Evolutionary conservation across 2,113 vertebrate species (phyloP), one percentile per base, ranked within the genome.

Genomic region (Motacilla alba): DNA sequence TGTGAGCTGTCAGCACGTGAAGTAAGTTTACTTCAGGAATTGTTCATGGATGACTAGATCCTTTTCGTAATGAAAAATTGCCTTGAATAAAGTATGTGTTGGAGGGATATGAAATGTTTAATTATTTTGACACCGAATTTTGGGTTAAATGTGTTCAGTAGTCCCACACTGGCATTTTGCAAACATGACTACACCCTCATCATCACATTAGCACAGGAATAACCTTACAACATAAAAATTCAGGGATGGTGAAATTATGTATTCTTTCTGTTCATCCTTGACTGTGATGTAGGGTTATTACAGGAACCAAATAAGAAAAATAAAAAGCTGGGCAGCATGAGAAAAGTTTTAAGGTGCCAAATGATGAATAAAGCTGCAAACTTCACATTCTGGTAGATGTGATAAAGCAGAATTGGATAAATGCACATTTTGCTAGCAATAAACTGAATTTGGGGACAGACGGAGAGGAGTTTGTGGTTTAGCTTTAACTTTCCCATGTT

Each of bases 11-110:
- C 93, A 90, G 90, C 82, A 49, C 15, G 1, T 81, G 90, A 90
- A 87, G n/a, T 74, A 67, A 87, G 83, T 96, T 96, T 96, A 96
- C 92, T 94, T 86, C 60, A 95, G 73, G 44, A 94, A 72, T 90
- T 93, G 72, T 80, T 90, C 90, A 68, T 74, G 90, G 87, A 76
- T 96, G 85, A 83, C 55, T 94, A 60, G 44, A 37, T 86, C 70
- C 49, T 92, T 94, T 85, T 93, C 91, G 88, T 91, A 79, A 74
- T 74, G 82, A 93, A 94, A 92, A 95, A 66, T n/a, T 74, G n/a
- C 76, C n/a, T 77, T 64, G 59, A 81, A 69, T 93, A 63, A 59
- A 87, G 47, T 74, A 17, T 83, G 19, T 49, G n/a, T 74, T 94
- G 39, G 33, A 63, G 19, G 13, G 33, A 52, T 77, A 56, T 67